Evolutionary conservation across 2,797 vertebrate genomes (phyloP), one percentile per base, ranked within the genome.

Genomic region (Enteromius unitaeniatus): DNA sequence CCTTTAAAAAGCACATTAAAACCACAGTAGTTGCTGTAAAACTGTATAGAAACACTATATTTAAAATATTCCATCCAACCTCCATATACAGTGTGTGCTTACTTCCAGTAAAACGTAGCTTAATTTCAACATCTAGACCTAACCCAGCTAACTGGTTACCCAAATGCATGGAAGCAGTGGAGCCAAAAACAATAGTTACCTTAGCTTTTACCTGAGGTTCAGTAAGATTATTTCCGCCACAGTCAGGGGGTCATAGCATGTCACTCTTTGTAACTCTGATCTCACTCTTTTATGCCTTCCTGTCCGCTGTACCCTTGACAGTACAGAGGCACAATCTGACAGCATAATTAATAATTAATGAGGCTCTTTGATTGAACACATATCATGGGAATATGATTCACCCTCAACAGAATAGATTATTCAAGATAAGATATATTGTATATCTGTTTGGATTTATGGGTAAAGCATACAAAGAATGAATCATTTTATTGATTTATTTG

Each of bases 291-390:
- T 60, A 28, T 62, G 19, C 60, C 23, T 81, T 72, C 55, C 11
- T 31, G 51, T 58, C 10, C 1, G 23, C 31, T 60, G 23, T 13
- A 1, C 47, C 47, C 40, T 15, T 21, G 26, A 51, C 11, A 49
- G 19, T 67, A 51, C 28, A 67, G 21, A 13, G 49, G 10, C 47
- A 19, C 14, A 78, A 31, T 31, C 23, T 76, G 40, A 62, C 49
- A 75, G 47, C 34, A 37, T 58, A 78, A 78, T 70, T 64, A 76
- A 76, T n/a, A 58, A 86, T 65, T 28, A 21, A 80, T 51, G 42
- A 70, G 10, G 15, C 19, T 2, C 1, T 51, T 17, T 5, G 21
- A 62, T 73, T 77, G 7, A 45, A 62, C 42, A 69, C 19, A 69
- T n/a, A 60, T 34, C 79, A 6, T 26, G 15, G 49, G 21, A 70